These are phyloP conservation scores for Eilema sororculum DNA, from an alignment of 2,888 invertebrate species.

Conservation along the genomic window DNA sequence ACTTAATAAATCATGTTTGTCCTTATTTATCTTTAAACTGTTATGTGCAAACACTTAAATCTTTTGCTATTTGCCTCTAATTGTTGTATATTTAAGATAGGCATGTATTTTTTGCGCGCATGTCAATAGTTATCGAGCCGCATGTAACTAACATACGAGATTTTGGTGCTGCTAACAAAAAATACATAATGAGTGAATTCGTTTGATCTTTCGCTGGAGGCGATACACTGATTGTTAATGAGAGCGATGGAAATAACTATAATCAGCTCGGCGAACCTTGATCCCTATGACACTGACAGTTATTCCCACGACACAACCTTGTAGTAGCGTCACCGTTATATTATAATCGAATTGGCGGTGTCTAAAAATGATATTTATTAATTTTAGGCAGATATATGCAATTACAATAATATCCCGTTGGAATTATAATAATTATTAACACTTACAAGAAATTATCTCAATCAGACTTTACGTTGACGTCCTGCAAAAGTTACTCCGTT, in stretches of 20 bases:
- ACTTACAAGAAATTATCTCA: too few species aligned
- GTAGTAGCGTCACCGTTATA: too few species aligned
- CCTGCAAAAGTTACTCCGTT: too few species aligned
- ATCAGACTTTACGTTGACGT: too few species aligned
- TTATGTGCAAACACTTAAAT: not conserved
- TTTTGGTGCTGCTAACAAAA: conserved; percentile 48
- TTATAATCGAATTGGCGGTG: too few species aligned
- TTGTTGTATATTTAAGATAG: conserved; percentile 3
- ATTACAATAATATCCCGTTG: too few species aligned
- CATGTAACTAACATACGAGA: conserved; percentile 39
- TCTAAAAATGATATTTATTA: too few species aligned
- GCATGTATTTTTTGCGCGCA: not conserved
- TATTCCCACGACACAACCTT: too few species aligned
- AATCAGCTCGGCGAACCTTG: too few species aligned
- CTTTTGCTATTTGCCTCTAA: not conserved
- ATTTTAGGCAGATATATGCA: too few species aligned
- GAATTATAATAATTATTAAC: too few species aligned
- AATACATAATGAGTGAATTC: conserved; percentile 58
- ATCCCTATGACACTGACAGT: too few species aligned
- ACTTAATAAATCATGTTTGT: conserved; percentile 3
- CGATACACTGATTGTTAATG: conserved; percentile 65
- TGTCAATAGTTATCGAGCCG: conserved; percentile 34
- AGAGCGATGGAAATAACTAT: conserved; percentile 57
- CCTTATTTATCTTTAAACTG: not conserved
- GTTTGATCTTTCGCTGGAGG: conserved; percentile 61